These are phyloP conservation scores for Empidonax traillii DNA, from an alignment of 2,113 vertebrate species.

Conservation along the genomic window DNA sequence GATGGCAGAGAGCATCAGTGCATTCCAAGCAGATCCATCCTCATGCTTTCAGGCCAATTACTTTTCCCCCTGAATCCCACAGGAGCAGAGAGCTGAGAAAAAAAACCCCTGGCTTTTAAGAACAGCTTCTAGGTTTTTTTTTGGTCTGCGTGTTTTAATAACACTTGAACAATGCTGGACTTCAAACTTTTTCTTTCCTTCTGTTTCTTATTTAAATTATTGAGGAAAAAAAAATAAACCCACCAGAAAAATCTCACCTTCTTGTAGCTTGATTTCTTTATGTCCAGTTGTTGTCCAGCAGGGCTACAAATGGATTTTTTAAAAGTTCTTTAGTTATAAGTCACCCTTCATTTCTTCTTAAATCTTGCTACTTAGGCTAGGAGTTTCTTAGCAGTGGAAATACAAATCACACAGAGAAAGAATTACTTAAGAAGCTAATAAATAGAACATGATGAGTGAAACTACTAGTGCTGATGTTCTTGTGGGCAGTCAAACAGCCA, in stretches of 20 bases:
- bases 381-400: neutral
- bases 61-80: neutral
- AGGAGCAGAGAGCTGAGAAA: neutral
- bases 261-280: slow-evolving; percentile 97
- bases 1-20: neutral
- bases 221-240: fast-evolving
- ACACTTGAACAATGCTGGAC: neutral
- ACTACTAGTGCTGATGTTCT: neutral
- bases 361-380: neutral
- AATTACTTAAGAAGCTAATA: neutral
- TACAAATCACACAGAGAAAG: neutral
- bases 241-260: slow-evolving; percentile 80
- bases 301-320: slow-evolving; percentile 77
- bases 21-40: neutral
- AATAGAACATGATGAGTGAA: neutral
- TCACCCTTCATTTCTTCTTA: neutral
- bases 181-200: neutral
- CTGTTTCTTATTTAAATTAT: neutral
- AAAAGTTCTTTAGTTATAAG: neutral
- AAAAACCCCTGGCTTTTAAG: neutral
- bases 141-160: neutral
- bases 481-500: neutral
- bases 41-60: neutral
- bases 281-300: slow-evolving; percentile 87
- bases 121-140: neutral